phyloP scores from a whole-genome alignment of 2,113 vertebrate species.

The Dinomys branickii region DNA sequence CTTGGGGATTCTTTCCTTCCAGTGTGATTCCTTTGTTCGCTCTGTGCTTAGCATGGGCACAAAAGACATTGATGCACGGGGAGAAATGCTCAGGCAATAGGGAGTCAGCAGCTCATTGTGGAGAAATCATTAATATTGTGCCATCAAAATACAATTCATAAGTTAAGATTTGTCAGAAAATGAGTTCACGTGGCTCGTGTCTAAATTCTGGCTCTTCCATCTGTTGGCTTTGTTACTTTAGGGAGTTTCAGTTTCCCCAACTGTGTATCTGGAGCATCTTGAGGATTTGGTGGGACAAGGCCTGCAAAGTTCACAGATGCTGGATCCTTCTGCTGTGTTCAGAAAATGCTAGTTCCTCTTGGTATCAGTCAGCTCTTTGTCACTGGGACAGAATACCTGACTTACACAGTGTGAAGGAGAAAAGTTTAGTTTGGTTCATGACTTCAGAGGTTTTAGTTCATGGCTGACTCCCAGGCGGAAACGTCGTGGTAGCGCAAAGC shows the following conservation, averaged over 20 bases:
- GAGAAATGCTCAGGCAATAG: not conserved
- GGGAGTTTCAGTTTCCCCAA: not conserved
- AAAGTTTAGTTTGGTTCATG: not conserved
- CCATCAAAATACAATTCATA: not conserved
- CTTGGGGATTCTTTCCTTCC: not conserved
- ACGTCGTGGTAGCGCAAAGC: not conserved
- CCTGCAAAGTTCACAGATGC: not conserved
- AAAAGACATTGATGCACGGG: not conserved
- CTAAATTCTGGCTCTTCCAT: not conserved
- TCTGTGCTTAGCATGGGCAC: not conserved
- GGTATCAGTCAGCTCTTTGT: not conserved
- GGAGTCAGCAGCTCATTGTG: not conserved
- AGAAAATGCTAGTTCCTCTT: not conserved
- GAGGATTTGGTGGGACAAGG: not conserved
- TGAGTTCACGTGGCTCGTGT: not conserved
- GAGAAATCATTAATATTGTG: not conserved
- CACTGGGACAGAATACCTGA: not conserved
- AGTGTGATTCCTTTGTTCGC: not conserved
- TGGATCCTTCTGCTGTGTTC: not conserved
- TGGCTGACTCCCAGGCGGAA: not conserved
- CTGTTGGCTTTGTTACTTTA: not conserved
- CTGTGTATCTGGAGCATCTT: not conserved
- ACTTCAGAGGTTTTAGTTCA: not conserved
- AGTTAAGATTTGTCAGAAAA: conserved; percentile 13
- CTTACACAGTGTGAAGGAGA: not conserved